A percentile compares a stretch with the other conserved stretches of the same genome.
Evolutionary conservation across 2,888 invertebrate genomes (phyloP).

Genomic region (Diabrotica balteata): DNA sequence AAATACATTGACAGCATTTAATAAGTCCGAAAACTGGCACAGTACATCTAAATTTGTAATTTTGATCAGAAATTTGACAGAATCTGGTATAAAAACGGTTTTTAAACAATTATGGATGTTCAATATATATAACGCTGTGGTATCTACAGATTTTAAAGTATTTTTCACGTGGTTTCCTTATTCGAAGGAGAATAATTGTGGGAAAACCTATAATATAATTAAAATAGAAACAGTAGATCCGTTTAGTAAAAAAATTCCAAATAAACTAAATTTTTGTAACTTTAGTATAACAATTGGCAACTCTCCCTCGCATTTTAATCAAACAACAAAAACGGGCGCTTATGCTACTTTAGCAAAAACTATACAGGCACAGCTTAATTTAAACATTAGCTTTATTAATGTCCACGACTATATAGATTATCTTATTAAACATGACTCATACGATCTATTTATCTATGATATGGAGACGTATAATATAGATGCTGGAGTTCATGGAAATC

Average conservation of each 20-base stretch:
- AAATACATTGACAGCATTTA: no score
- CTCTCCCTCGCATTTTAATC: neutral
- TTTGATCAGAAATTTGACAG: no score
- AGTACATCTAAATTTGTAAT: no score
- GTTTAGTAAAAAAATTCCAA: neutral
- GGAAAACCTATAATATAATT: neutral
- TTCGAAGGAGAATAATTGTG: neutral
- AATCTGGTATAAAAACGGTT: no score
- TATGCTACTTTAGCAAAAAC: neutral
- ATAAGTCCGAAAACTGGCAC: no score
- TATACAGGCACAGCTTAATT: neutral
- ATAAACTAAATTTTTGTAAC: neutral
- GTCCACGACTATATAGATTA: neutral
- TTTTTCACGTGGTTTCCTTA: no score
- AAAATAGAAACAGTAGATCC: constrained; percentile 1
- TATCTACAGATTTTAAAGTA: no score
- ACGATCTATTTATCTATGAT: neutral
- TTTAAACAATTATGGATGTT: no score
- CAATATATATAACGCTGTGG: no score
- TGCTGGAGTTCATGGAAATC: neutral
- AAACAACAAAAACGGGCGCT: constrained; percentile 4
- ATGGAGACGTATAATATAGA: constrained; percentile 1
- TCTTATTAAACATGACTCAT: neutral
- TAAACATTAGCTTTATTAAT: neutral
- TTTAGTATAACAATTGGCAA: neutral